Evolutionary conservation across 2,888 invertebrate species (phyloP), one percentile per base, ranked within the genome.

Genomic region (Brenthis daphne): DNA sequence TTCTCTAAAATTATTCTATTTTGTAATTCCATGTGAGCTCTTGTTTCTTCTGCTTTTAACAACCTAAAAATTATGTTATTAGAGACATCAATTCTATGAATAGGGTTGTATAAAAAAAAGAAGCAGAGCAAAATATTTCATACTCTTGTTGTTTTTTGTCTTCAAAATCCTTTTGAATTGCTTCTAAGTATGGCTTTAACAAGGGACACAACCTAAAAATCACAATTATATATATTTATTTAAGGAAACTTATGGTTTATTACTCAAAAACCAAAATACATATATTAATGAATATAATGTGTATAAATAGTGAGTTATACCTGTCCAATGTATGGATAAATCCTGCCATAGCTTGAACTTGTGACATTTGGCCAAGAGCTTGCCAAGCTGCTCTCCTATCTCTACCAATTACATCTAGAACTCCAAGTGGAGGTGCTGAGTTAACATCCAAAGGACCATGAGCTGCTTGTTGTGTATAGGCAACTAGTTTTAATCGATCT

Each of bases 301-400:
- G 8, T 16, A 48, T 47, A 58, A 43, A 14, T 14, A 3, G 43
- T 16, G 29, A 8, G 0, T 43, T 54, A 6, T 72, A 93, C 93
- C 94, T 94, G 82, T 98, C 97, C 73, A 99, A 92, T 66, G 97
- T 94, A 80, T 97, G 96, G 57, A 99, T 95, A 92, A 99, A 99
- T 68, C 97, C 97, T 76, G 96, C 95, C 96, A 98, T 98, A 0
- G 99, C 98, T 80, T 97, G 96, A 74, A 96, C 95, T 76, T 95
- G 95, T 0, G 96, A 94, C 89, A 99, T 96, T 76, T 96, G 95
- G 0, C 98, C 98, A 57, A 99, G 90, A 73, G 96, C 94, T 85
- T 98, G 97, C 99, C 99, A 99, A 37, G 99, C 98, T 75, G 97
- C 93, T 79, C 98, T 94, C 71, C 99, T 94, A 83, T 99, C 99